Conservation (phyloP, 2,888 invertebrate species). For the Eumerus sabulonum region DNA sequence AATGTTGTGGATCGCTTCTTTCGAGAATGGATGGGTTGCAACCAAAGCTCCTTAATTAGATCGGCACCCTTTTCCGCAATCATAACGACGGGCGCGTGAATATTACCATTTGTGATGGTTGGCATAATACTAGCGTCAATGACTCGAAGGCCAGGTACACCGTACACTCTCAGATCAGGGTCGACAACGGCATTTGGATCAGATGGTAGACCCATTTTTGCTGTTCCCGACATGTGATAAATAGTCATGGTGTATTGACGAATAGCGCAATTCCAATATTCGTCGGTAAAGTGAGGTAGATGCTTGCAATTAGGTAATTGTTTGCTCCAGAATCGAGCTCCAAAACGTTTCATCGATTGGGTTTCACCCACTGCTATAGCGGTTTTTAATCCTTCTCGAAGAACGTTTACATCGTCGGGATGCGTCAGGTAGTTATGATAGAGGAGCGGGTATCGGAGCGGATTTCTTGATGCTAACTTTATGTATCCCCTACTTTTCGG, state of each 20-base stretch:
- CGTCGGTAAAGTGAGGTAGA: conserved; percentile 87
- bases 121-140: conserved; percentile 95
- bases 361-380: conserved; percentile 90
- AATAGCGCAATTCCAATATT: conserved; percentile 92
- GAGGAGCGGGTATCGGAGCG: conserved; percentile 90
- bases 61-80: conserved; percentile 93
- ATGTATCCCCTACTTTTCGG: conserved; percentile 92
- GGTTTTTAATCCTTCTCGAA: conserved; percentile 92
- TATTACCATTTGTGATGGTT: conserved; percentile 90
- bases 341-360: conserved; percentile 87
- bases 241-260: conserved; percentile 93
- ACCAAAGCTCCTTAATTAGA: conserved; percentile 87
- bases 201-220: conserved; percentile 89
- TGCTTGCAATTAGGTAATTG: conserved; percentile 91
- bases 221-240: conserved; percentile 90
- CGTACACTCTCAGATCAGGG: conserved; percentile 86
- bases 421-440: conserved; percentile 95
- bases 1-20: conserved; percentile 43
- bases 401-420: conserved; percentile 89
- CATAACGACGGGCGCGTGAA: conserved; percentile 93
- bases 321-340: conserved; percentile 86
- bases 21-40: conserved; percentile 71
- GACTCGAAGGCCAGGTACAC: conserved; percentile 88
- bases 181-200: conserved; percentile 92
- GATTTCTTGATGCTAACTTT: conserved; percentile 85